phyloP scores from a whole-genome alignment of 2,888 invertebrate genomes.

The Autographa pulchrina region DNA sequence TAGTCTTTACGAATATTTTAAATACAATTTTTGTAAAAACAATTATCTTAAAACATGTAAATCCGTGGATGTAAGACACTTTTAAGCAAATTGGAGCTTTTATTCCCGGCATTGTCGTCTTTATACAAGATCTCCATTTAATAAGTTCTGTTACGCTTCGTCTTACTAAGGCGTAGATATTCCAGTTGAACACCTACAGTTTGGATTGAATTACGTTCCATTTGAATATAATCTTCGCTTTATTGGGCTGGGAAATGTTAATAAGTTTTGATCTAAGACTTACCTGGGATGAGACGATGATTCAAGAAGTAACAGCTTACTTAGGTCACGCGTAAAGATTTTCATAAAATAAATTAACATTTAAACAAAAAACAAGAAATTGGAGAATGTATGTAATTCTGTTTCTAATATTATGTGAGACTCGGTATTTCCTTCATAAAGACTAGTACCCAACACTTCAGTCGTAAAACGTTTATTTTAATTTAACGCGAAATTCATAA shows the following conservation, averaged over 20 bases:
- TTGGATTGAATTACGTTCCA: slow-evolving; percentile 48
- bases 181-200: slow-evolving; percentile 47
- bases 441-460: too few relatives aligned
- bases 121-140: slow-evolving; percentile 50
- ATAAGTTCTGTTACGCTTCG: slow-evolving; percentile 52
- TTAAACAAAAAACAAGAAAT: too few relatives aligned
- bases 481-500: too few relatives aligned
- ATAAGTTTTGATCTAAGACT: slow-evolving; percentile 34
- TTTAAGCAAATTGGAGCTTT: slow-evolving; percentile 50
- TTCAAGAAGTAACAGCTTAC: slow-evolving; percentile 21
- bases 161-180: slow-evolving; percentile 47
- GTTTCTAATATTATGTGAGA: too few relatives aligned
- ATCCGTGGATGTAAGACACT: background rate
- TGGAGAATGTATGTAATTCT: too few relatives aligned
- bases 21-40: slow-evolving; percentile 3
- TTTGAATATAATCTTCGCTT: slow-evolving; percentile 54
- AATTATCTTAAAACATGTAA: slow-evolving; percentile 1
- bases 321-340: background rate
- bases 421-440: too few relatives aligned
- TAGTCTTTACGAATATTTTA: background rate
- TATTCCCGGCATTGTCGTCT: slow-evolving; percentile 51
- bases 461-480: too few relatives aligned
- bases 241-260: slow-evolving; percentile 53
- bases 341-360: too few relatives aligned
- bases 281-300: slow-evolving; percentile 30